Conservation (phyloP, 2,888 invertebrate species). For the Papilio elwesi region DNA sequence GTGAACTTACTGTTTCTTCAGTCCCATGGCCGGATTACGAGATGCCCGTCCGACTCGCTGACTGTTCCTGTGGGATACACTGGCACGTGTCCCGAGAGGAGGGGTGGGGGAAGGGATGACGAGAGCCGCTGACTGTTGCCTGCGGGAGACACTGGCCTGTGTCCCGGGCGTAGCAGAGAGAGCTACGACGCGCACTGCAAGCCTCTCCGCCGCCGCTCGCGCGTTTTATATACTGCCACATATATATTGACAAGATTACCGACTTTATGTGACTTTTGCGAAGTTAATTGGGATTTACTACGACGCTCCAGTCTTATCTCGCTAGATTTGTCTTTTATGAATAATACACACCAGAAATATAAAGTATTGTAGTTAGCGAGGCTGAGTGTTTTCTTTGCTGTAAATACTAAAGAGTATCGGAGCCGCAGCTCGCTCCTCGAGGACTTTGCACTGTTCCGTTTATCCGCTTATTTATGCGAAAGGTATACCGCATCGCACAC, state of each 20-base stretch:
- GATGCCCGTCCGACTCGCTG: background rate
- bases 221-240: constrained; percentile 1
- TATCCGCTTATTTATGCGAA: no score
- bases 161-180: background rate
- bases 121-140: no score
- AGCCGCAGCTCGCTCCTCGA: no score
- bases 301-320: constrained; percentile 3
- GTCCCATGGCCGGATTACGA: background rate
- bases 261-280: constrained; percentile 10
- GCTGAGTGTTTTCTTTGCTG: background rate
- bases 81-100: no score
- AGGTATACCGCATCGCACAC: no score
- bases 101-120: no score
- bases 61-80: no score
- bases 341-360: background rate
- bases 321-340: background rate
- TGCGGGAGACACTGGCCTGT: no score
- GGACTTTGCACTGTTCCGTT: no score
- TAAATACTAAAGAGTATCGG: background rate
- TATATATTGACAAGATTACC: background rate
- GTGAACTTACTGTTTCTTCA: background rate
- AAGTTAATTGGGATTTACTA: background rate
- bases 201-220: background rate
- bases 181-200: background rate
- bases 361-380: background rate